Base-by-base conservation (phyloP, 2,797 vertebrate genomes). In the Periparus ater region DNA sequence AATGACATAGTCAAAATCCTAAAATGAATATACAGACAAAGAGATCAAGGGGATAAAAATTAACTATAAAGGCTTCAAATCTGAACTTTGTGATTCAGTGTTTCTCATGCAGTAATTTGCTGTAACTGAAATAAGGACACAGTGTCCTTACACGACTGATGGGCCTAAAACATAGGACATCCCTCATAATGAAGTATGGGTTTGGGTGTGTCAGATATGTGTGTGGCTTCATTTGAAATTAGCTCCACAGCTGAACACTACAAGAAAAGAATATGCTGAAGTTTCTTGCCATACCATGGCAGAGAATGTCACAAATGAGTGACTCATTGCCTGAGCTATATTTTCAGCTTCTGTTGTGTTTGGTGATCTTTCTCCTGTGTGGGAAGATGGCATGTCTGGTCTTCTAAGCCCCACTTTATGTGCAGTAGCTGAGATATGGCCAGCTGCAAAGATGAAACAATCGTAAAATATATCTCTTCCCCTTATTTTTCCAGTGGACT, bases 151-250 rank as follows among this genome's bases (percentile, higher is more conserved):
- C 26, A 60, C 53, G 58, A 40, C 66, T 51, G 92, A 89, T 72
- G 76, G 44, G 62, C 86, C 73, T 86, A 60, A 89, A 92, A 29
- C 77, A 81, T 17, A 62, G 73, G 70, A 88, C 71, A 51, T 78
- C 66, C 66, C 36, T 81, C 57, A 42, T 75, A 91, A 89, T 82
- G 38, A 85, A 82, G 36, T 60, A 40, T 47, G 76, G 76, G 29
- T 93, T 94, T 95, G 87, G 76, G 79, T 90, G 85, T 93, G 91
- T 89, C 89, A 47, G 70, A 61, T 40, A 51, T 11, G 29, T 73
- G 75, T 80, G 93, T 92, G 87, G 89, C 76, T 93, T 83, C 75
- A 68, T 86, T 83, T 91, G 79, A 91, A 96, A 94, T 78, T 48
- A 91, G 34, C 22, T 89, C 36, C 34, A 53, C 3, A 5, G 65